These are phyloP conservation scores for Muscicapa striata DNA, from an alignment of 2,797 vertebrate species.

Conservation along the genomic window DNA sequence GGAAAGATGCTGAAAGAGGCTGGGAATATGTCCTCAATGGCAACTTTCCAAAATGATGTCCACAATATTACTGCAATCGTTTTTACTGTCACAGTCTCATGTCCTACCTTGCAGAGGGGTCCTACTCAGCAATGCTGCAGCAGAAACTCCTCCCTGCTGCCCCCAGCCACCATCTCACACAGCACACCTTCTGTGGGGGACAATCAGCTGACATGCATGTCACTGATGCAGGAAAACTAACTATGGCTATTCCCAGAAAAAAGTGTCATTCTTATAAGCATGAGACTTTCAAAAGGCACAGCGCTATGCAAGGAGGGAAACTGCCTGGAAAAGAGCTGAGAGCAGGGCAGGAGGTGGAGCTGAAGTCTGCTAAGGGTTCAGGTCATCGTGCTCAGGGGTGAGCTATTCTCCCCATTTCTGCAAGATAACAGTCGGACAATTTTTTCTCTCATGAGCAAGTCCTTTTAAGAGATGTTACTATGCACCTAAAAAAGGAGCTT, in stretches of 20 bases:
- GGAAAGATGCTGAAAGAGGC: not conserved
- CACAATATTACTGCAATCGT: accelerated
- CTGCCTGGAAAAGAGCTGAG: not conserved
- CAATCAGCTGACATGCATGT: accelerated
- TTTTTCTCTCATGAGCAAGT: not conserved
- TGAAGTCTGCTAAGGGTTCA: not conserved
- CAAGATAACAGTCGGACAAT: not conserved
- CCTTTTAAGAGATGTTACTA: not conserved
- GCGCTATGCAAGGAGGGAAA: not conserved
- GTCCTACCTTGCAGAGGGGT: not conserved
- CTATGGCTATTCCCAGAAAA: not conserved
- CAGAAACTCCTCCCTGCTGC: not conserved
- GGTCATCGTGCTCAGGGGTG: accelerated
- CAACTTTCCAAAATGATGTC: not conserved
- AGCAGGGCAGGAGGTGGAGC: not conserved
- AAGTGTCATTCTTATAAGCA: not conserved
- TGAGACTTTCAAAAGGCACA: not conserved
- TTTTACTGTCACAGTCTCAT: not conserved
- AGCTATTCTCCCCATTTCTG: not conserved
- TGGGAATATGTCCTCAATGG: not conserved
- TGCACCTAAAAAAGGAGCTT: not conserved
- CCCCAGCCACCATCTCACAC: not conserved
- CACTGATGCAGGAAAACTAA: not conserved
- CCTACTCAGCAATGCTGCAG: not conserved
- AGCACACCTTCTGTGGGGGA: not conserved